A percentile compares a stretch with the other conserved stretches of the same genome.
Conservation (phyloP, 2,888 invertebrate genomes). For the Eupithecia centaureata region DNA sequence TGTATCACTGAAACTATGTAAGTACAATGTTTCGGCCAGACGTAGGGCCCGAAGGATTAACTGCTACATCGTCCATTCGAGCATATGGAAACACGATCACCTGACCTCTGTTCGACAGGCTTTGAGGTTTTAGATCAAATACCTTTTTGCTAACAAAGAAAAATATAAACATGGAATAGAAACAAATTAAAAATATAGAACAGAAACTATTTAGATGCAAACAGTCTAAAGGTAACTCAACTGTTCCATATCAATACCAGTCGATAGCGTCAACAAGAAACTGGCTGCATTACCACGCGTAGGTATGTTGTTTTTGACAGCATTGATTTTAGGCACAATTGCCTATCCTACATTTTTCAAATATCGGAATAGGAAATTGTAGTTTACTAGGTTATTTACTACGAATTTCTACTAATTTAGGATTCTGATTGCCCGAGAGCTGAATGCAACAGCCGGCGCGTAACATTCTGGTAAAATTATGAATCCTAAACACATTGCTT, state of each 20-base stretch:
- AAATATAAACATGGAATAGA: too few relatives aligned
- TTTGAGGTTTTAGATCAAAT: conserved; percentile 14
- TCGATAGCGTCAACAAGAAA: too few relatives aligned
- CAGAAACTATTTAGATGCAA: too few relatives aligned
- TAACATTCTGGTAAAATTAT: conserved; percentile 1
- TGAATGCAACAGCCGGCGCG: neutral
- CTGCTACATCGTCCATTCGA: conserved; percentile 49
- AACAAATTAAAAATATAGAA: too few relatives aligned
- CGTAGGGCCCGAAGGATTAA: conserved; percentile 30
- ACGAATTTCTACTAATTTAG: neutral
- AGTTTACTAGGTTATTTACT: neutral
- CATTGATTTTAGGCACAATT: too few relatives aligned
- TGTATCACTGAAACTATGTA: neutral
- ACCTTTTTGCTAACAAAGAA: neutral
- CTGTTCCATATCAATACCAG: too few relatives aligned
- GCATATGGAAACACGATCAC: conserved; percentile 67
- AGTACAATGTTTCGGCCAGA: conserved; percentile 14
- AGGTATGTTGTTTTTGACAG: too few relatives aligned
- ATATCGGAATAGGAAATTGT: neutral
- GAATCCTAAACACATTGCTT: conserved; percentile 2
- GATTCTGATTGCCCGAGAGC: neutral
- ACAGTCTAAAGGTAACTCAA: too few relatives aligned
- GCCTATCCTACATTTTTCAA: too few relatives aligned
- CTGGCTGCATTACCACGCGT: too few relatives aligned
- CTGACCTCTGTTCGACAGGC: conserved; percentile 48